Evolutionary conservation across 2,113 vertebrate species (phyloP).

Genomic region (Mobula hypostoma): DNA sequence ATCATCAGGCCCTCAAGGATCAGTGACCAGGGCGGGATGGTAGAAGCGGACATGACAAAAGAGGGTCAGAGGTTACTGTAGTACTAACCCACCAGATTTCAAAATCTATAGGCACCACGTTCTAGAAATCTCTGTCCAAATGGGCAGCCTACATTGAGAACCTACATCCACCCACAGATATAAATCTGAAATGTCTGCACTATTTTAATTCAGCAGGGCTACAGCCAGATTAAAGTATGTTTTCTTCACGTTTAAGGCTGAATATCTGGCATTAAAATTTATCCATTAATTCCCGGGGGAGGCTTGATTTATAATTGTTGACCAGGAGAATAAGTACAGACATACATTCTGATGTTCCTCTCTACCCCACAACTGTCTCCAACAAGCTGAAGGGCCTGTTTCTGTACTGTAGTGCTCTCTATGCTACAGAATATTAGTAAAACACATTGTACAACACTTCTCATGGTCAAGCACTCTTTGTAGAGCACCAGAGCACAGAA

Average conservation of each 20-base stretch:
- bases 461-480: constrained; percentile 12
- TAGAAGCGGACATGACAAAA: neutral
- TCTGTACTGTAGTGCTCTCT: too few relatives aligned
- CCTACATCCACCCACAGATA: neutral
- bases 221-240: neutral
- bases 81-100: neutral
- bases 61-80: too few relatives aligned
- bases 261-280: neutral
- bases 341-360: neutral
- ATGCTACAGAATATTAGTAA: neutral
- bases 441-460: neutral
- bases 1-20: neutral
- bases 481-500: constrained; percentile 9
- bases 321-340: neutral
- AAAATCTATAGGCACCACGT: neutral
- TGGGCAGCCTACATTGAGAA: neutral
- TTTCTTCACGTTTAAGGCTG: neutral
- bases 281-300: neutral
- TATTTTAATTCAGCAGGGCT: neutral
- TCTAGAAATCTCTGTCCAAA: neutral
- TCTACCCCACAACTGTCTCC: neutral
- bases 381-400: too few relatives aligned
- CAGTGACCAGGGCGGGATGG: neutral
- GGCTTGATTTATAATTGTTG: neutral
- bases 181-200: neutral